phyloP scores from a whole-genome alignment of 2,888 invertebrate genomes.

The Aelia acuminata region DNA sequence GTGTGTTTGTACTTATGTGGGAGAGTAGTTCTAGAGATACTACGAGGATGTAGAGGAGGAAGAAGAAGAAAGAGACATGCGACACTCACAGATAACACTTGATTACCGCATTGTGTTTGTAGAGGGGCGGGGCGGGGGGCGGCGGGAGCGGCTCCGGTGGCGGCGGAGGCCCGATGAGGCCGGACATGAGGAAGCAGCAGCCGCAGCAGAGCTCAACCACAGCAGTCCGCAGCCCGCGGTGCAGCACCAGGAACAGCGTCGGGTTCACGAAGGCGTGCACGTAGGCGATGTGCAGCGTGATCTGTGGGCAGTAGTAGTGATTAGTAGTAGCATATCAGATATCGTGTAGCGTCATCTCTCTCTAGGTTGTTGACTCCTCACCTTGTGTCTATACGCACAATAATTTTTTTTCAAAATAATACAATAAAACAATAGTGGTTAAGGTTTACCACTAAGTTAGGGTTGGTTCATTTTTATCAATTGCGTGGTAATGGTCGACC shows the following conservation, averaged over 20 bases:
- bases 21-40: background rate
- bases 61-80: slow-evolving; percentile 58
- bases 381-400: too few species aligned
- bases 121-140: slow-evolving; percentile 69
- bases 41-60: slow-evolving; percentile 14
- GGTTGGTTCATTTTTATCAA: too few species aligned
- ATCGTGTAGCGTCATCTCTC: too few species aligned
- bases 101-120: slow-evolving; percentile 66
- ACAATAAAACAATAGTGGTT: too few species aligned
- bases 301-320: slow-evolving; percentile 71
- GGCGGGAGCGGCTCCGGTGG: slow-evolving; percentile 72
- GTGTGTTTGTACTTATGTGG: background rate
- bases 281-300: slow-evolving; percentile 88
- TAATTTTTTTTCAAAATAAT: too few species aligned
- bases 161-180: slow-evolving; percentile 70
- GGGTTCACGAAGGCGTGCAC: slow-evolving; percentile 90
- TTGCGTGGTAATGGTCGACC: too few species aligned
- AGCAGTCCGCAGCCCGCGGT: slow-evolving; percentile 81
- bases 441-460: too few species aligned
- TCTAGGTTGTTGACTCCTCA: too few species aligned
- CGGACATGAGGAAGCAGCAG: slow-evolving; percentile 77
- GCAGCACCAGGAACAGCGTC: slow-evolving; percentile 82
- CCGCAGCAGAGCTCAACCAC: slow-evolving; percentile 83
- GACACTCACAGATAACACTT: slow-evolving; percentile 66
- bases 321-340: too few species aligned